Percentiles rank a stretch among this genome's conserved stretches.
phyloP scores from a whole-genome alignment of 2,888 invertebrate genomes.

The Hemicrepidius hirtus region DNA sequence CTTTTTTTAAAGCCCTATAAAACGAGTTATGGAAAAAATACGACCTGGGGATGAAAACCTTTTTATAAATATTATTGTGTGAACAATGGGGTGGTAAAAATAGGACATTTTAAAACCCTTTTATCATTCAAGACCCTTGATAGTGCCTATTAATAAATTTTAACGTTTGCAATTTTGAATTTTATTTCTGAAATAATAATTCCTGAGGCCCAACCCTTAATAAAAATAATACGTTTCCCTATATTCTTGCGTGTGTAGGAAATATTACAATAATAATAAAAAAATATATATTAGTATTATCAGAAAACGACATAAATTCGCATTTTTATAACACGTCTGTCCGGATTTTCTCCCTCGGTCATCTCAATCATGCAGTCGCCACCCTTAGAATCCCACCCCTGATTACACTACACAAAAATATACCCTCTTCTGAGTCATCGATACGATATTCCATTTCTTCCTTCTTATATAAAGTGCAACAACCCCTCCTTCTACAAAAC shows the following conservation, averaged over 20 bases:
- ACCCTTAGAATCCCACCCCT: slow-evolving; percentile 32
- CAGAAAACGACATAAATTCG: slow-evolving; percentile 4
- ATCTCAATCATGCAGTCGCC: slow-evolving; percentile 31
- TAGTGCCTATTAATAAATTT: slow-evolving; percentile 12
- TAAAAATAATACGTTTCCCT: neutral
- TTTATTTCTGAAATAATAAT: neutral
- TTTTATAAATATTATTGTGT: slow-evolving; percentile 9
- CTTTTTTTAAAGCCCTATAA: slow-evolving; percentile 3
- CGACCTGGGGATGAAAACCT: slow-evolving; percentile 16
- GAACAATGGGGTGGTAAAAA: slow-evolving; percentile 12
- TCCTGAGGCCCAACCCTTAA: neutral
- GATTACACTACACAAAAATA: slow-evolving; percentile 38
- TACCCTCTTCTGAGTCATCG: slow-evolving; percentile 49
- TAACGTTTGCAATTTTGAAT: neutral
- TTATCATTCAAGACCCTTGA: slow-evolving; percentile 12
- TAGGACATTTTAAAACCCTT: slow-evolving; percentile 15
- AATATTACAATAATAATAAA: slow-evolving; percentile 8
- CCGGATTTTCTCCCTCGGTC: neutral
- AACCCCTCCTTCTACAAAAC: slow-evolving; percentile 3
- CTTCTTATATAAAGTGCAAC: slow-evolving; percentile 25
- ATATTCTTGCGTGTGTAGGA: neutral
- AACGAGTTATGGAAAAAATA: slow-evolving; percentile 4
- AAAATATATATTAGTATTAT: neutral
- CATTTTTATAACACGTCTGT: slow-evolving; percentile 5
- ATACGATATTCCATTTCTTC: slow-evolving; percentile 33